A percentile compares a stretch with the other conserved stretches of the same genome.
Evolutionary conservation across 2,797 vertebrate genomes (phyloP).

Genomic region (Babyrousa celebensis): DNA sequence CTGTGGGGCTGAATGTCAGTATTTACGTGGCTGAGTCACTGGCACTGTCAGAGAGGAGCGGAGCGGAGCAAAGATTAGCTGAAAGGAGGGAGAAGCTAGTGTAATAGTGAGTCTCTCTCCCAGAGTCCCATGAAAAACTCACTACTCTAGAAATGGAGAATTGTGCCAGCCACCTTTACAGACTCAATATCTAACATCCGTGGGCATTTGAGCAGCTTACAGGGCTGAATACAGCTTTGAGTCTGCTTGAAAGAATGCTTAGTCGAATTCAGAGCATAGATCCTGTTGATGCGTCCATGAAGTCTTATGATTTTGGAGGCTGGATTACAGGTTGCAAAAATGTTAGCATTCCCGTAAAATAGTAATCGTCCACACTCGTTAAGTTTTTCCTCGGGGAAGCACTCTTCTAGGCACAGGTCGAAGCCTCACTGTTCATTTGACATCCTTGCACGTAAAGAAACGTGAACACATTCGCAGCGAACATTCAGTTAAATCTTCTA

Average conservation of each 20-base stretch:
- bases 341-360: neutral
- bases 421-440: neutral
- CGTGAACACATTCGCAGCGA: neutral
- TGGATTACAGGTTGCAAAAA: neutral
- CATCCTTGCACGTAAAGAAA: neutral
- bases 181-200: neutral
- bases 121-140: neutral
- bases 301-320: neutral
- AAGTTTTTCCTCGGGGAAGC: neutral
- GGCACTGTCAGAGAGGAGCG: constrained; percentile 77
- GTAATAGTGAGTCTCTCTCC: neutral
- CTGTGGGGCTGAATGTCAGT: neutral
- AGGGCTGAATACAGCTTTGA: neutral
- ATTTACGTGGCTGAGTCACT: constrained; percentile 73
- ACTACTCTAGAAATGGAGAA: neutral
- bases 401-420: neutral
- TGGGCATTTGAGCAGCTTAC: neutral
- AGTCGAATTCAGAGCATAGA: neutral
- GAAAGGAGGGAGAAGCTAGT: constrained; percentile 10
- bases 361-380: neutral
- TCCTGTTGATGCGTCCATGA: neutral
- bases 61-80: constrained; percentile 10
- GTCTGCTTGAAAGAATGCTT: neutral
- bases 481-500: rapidly evolving
- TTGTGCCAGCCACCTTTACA: no score